Base-by-base conservation (phyloP, 1,140 invertebrate genomes). In the Drosophila kurseongensis region DNA sequence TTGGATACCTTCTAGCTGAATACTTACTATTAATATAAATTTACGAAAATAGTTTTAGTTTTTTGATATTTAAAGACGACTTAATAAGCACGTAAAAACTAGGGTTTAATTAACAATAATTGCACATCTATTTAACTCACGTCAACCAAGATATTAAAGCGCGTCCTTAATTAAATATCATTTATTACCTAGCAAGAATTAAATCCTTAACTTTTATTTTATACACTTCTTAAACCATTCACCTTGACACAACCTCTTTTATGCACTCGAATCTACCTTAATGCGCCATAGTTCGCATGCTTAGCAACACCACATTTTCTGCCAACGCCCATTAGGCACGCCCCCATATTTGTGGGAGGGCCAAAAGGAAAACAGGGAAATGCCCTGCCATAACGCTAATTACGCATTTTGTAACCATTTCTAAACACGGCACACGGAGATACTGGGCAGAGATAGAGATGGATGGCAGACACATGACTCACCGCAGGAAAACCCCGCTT, bases 401-500 rank as follows among this genome's bases (percentile, higher is more conserved):
- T 86, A 86, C 82, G 82, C 82, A 86, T 86, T 86, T 85, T 85
- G 81, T 75, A 85, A 58, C 81, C 81, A 80, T 77, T 84, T 84
- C 81, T 76, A 84, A 84, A 74, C 81, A 69, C 56, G 52, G 35
- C 62, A 71, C 42, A 35, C 42, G 44, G 13, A 40, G 65, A 67
- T 23, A 50, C 45, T 48, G 27, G 13, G 3, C 8, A 4, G 23
- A 36, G 42, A 40, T 48, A 16, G 50, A 69, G 50, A 71, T 69
- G 63, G 65, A 55, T 48, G 63, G 62, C 78, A 62, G 74, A 57
- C 74, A 61, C 66, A 81, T 78, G 78, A 75, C 74, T 72, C 68
- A 80, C 47, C 50, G 18, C 41, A 41, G 60, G 35, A 14, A 67
- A 57, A 23, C 7, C 56, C 58, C 27, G 35, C 54, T 50, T 40